phyloP scores from a whole-genome alignment of 1,140 invertebrate genomes.

The Bemisia tabaci region DNA sequence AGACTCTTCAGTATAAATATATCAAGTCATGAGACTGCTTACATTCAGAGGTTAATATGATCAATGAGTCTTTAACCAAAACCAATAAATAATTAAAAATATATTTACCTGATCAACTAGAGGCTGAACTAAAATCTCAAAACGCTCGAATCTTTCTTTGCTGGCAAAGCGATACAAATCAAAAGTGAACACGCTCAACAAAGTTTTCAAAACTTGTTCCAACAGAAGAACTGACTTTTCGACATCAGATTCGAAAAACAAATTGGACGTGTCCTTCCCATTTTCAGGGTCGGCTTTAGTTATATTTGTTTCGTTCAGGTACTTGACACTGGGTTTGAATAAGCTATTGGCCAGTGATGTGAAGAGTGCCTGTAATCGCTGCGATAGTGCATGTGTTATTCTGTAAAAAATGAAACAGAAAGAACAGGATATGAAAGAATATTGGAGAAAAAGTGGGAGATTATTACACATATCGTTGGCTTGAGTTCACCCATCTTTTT shows the following conservation, averaged over 20 bases:
- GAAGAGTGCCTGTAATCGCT: constrained; percentile 74
- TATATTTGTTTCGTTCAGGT: constrained; percentile 36
- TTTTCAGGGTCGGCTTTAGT: constrained; percentile 7
- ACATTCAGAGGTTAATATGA: no score
- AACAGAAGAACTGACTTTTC: constrained; percentile 20
- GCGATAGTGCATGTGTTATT: constrained; percentile 58
- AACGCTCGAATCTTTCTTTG: constrained; percentile 46
- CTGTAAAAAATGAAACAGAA: constrained; percentile 35
- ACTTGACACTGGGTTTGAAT: constrained; percentile 56
- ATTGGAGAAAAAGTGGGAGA: constrained; percentile 15
- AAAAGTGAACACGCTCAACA: constrained; percentile 64
- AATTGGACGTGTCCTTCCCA: constrained; percentile 7
- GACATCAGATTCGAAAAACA: constrained; percentile 10
- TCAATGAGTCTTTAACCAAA: no score
- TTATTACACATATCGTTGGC: no score
- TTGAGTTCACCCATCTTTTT: no score
- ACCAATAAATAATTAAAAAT: no score
- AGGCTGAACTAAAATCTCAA: constrained; percentile 67
- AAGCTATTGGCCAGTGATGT: constrained; percentile 71
- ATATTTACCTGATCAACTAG: constrained; percentile 75
- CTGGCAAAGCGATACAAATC: constrained; percentile 64
- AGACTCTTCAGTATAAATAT: no score
- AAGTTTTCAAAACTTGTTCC: constrained; percentile 33
- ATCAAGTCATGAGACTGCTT: no score
- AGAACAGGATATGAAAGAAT: constrained; percentile 6